phyloP scores from a whole-genome alignment of 2,888 invertebrate species.

The Eurytoma adleriae region DNA sequence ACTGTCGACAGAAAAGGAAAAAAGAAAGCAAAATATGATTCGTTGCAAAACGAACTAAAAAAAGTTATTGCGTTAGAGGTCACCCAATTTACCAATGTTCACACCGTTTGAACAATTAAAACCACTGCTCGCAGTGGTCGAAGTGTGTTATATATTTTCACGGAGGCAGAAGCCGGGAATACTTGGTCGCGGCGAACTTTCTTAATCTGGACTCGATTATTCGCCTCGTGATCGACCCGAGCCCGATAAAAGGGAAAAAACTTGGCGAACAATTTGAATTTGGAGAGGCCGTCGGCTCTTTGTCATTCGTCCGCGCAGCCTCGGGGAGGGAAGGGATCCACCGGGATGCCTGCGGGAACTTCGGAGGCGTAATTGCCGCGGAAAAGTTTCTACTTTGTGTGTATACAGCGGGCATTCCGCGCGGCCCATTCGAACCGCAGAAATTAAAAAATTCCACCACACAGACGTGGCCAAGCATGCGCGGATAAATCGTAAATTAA shows the following conservation, averaged over 20 bases:
- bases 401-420: background rate
- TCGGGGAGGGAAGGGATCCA: background rate
- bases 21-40: no score
- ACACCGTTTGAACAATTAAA: no score
- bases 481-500: no score
- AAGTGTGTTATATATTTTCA: no score
- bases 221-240: background rate
- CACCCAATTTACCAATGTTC: no score
- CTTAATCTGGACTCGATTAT: background rate
- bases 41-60: no score
- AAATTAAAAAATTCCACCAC: no score
- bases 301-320: background rate
- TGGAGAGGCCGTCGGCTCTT: background rate
- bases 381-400: background rate
- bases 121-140: no score
- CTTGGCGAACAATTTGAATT: conserved; percentile 11
- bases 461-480: no score
- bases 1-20: no score
- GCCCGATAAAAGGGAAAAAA: background rate
- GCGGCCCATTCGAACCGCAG: background rate
- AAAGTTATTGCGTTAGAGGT: no score
- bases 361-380: conserved; percentile 5
- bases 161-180: no score
- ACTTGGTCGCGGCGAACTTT: background rate
- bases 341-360: background rate